These are phyloP conservation scores for Noctuana brunneofusca DNA, from an alignment of 2,888 invertebrate genomes.

Conservation along the genomic window DNA sequence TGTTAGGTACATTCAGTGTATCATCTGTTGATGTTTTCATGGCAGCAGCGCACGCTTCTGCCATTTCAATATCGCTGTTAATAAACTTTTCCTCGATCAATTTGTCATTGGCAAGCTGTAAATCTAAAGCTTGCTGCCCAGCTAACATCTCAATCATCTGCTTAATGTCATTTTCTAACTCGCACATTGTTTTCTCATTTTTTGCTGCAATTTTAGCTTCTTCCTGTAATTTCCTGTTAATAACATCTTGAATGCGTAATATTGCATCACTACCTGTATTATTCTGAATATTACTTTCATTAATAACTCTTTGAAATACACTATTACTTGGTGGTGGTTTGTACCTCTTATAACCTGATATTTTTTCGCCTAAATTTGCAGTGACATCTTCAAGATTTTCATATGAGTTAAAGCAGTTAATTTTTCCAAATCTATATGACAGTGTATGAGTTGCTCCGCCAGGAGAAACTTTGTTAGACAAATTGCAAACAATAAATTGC, in stretches of 20 bases:
- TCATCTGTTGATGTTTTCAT: conserved; percentile 61
- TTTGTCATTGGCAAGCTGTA: conserved; percentile 58
- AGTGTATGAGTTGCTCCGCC: conserved; percentile 84
- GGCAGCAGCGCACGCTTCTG: conserved; percentile 68
- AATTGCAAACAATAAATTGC: conserved; percentile 84
- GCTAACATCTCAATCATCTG: conserved; percentile 71
- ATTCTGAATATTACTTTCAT: conserved; percentile 65
- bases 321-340: conserved; percentile 61
- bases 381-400: conserved; percentile 80
- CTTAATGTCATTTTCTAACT: conserved; percentile 73
- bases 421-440: conserved; percentile 84
- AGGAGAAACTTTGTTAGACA: conserved; percentile 79
- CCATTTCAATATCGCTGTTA: conserved; percentile 68
- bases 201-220: conserved; percentile 72
- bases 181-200: conserved; percentile 68
- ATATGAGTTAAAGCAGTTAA: conserved; percentile 79
- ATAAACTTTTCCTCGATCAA: conserved; percentile 58
- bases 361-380: conserved; percentile 78
- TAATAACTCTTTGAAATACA: conserved; percentile 71
- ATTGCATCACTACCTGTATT: conserved; percentile 71
- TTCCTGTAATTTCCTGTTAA: conserved; percentile 62
- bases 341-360: conserved; percentile 73
- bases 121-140: conserved; percentile 65
- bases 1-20: conserved; percentile 60
- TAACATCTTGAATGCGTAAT: conserved; percentile 70